A percentile compares a stretch with the other conserved stretches of the same genome.
phyloP scores from a whole-genome alignment of 2,797 vertebrate genomes.

The Huso huso region DNA sequence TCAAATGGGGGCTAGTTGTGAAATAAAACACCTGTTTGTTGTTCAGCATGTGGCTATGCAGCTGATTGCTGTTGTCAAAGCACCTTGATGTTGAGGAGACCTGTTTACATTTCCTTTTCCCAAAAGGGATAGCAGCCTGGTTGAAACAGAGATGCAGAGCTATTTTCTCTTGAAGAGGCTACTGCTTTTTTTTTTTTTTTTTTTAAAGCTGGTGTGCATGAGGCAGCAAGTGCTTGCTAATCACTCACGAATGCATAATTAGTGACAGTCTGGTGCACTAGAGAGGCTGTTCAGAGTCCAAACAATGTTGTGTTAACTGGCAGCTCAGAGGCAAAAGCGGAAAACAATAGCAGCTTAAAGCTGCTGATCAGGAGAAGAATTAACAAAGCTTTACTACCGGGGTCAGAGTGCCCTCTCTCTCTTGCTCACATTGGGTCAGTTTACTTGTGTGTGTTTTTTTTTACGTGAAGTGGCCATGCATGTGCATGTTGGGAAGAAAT shows the following conservation, averaged over 20 bases:
- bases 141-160: slow-evolving; percentile 61
- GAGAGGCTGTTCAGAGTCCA: slow-evolving; percentile 19
- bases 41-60: slow-evolving; percentile 52
- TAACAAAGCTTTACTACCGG: too few species aligned
- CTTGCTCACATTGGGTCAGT: too few species aligned
- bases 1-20: slow-evolving; percentile 45
- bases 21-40: too few species aligned
- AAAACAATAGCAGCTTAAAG: slow-evolving; percentile 19
- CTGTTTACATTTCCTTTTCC: slow-evolving; percentile 38
- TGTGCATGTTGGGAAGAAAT: too few species aligned
- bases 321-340: slow-evolving; percentile 36
- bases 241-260: slow-evolving; percentile 65
- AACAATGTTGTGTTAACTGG: slow-evolving; percentile 20
- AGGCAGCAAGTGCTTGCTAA: slow-evolving; percentile 62
- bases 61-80: slow-evolving; percentile 81
- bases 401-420: too few species aligned
- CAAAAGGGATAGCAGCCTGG: slow-evolving; percentile 65
- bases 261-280: slow-evolving; percentile 60
- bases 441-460: too few species aligned
- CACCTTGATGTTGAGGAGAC: slow-evolving; percentile 70
- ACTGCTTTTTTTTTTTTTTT: slow-evolving; percentile 10
- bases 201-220: slow-evolving; percentile 62
- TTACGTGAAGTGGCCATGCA: too few species aligned
- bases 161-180: slow-evolving; percentile 54
- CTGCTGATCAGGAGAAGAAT: slow-evolving; percentile 1